Base-by-base conservation (phyloP, 2,797 vertebrate genomes). In the Benthosema pterotum region DNA sequence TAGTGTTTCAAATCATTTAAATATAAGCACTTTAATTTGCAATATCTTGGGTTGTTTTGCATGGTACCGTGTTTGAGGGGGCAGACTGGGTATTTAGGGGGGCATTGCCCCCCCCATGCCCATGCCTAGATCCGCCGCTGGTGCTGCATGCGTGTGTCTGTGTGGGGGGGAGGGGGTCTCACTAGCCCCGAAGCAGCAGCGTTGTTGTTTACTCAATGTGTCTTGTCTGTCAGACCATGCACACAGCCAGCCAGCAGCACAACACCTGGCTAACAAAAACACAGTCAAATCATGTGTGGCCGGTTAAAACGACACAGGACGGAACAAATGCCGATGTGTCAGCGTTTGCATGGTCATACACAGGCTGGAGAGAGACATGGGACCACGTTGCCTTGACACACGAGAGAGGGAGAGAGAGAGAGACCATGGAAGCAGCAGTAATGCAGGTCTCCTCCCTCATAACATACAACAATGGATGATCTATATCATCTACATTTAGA, bases 301-400 rank as follows among this genome's bases (percentile, higher is more conserved):
- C n/a, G 11, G 16, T 42, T 17, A 42, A 57, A 32, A 19, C 42
- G 4, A 18, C 52, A 18, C 13, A 14, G 19, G 13, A 22, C 22
- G 59, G 46, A 42, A 42, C 57, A 64, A 17, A 19, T 16, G 6
- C 51, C 42, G 4, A 14, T 13, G 6, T 46, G 11, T 47, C 14
- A 12, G n/a, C 52, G 5, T 19, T n/a, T 13, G n/a, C 3, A 43
- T 9, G 32, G 14, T 28, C 28, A 42, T n/a, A 16, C 5, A 16
- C 5, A 12, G 38, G 13, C 8, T 38, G 48, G 11, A 55, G 46
- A 11, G 46, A 49, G 43, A 47, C 43, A 52, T 69, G 54, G 77
- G 65, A 91, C 88, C 92, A 91, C 88, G 85, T 87, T 91, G 89
- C 71, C 72, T 82, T 77, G 62, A 71, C 79, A 80, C 79, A 63